phyloP scores from a whole-genome alignment of 2,888 invertebrate genomes.

The Phyllotreta striolata region DNA sequence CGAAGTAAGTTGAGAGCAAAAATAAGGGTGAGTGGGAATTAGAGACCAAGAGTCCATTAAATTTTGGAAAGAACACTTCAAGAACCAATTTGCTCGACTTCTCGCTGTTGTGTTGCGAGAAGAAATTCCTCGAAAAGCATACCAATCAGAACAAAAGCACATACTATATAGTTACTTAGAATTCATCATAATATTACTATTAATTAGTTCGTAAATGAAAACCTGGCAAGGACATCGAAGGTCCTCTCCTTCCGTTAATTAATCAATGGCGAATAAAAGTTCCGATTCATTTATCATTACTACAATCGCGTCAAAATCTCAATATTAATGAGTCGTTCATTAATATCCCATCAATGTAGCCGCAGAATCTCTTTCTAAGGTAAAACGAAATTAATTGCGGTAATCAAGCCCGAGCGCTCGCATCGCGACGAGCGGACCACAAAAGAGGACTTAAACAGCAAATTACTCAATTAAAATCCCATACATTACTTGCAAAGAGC shows the following conservation, averaged over 20 bases:
- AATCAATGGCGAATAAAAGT: constrained; percentile 37
- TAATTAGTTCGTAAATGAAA: neutral
- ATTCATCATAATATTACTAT: neutral
- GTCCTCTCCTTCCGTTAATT: constrained; percentile 31
- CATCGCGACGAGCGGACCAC: too few species aligned
- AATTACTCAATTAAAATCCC: too few species aligned
- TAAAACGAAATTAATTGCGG: constrained; percentile 27
- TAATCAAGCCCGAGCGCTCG: constrained; percentile 27
- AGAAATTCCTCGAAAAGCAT: constrained; percentile 2
- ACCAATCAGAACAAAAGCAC: neutral
- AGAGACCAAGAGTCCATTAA: constrained; percentile 30
- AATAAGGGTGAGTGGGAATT: constrained; percentile 24
- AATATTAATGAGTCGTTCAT: constrained; percentile 39
- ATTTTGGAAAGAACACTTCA: constrained; percentile 21
- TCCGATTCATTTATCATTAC: constrained; percentile 38
- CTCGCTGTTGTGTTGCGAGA: constrained; percentile 4
- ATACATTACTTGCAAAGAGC: too few species aligned
- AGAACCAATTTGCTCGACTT: constrained; percentile 28
- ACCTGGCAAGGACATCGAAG: constrained; percentile 25
- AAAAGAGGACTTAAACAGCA: too few species aligned
- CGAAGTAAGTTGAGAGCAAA: constrained; percentile 1
- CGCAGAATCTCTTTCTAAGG: constrained; percentile 18
- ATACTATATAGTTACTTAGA: too few species aligned
- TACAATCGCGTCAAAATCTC: constrained; percentile 39
- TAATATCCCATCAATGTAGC: constrained; percentile 36